A percentile compares a stretch with the other conserved stretches of the same genome.
phyloP scores from a whole-genome alignment of 2,797 vertebrate species.

The Enoplosus armatus region DNA sequence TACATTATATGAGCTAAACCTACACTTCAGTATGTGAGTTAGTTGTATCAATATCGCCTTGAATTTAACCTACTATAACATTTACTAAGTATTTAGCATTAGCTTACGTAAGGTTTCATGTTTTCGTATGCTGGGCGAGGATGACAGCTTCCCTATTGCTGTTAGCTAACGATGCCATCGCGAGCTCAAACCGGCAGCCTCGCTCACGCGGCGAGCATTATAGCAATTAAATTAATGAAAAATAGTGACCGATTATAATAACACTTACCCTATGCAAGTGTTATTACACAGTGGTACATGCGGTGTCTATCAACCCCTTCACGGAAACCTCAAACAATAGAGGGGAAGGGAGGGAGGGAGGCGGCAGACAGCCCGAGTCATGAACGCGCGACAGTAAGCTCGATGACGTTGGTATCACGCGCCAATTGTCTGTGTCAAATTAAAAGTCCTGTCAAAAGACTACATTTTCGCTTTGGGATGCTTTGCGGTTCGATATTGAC shows the following conservation, averaged over 20 bases:
- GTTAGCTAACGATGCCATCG: constrained; percentile 14
- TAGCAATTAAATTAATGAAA: not conserved
- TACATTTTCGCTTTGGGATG: not conserved
- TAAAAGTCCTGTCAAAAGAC: constrained; percentile 67
- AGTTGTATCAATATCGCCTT: not conserved
- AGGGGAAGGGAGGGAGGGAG: constrained; percentile 36
- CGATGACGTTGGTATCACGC: constrained; percentile 47
- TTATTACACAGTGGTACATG: constrained; percentile 34
- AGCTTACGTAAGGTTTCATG: not conserved
- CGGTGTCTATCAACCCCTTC: constrained; percentile 23
- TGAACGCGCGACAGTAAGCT: constrained; percentile 36
- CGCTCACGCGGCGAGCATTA: not conserved
- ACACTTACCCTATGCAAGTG: constrained; percentile 62
- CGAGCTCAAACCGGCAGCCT: not conserved
- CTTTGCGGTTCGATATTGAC: not conserved
- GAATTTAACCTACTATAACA: accelerated
- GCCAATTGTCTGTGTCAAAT: constrained; percentile 76
- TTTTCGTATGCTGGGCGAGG: constrained; percentile 4
- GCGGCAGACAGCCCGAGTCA: constrained; percentile 34
- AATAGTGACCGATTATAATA: accelerated
- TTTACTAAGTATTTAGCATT: not conserved
- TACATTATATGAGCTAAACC: too few relatives aligned
- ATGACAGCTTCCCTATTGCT: constrained; percentile 37
- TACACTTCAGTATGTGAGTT: too few relatives aligned
- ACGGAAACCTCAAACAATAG: constrained; percentile 68